Evolutionary conservation across 2,113 vertebrate species (phyloP).

Genomic region (Sander lucioperca): DNA sequence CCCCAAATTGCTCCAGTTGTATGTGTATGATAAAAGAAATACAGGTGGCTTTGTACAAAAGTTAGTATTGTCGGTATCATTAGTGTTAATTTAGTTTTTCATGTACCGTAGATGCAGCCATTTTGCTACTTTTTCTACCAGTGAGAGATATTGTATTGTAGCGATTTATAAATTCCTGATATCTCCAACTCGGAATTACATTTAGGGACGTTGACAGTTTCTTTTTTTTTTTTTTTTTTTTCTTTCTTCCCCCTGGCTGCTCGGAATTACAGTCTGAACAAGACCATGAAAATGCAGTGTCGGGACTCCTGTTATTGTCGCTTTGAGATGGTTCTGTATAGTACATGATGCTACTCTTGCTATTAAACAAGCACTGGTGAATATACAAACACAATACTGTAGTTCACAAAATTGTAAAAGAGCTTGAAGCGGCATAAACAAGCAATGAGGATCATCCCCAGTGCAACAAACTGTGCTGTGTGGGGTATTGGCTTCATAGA

Average conservation of each 20-base stretch:
- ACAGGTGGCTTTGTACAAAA: neutral
- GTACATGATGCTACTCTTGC: neutral
- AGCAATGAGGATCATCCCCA: neutral
- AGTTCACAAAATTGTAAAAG: neutral
- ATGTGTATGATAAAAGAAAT: neutral
- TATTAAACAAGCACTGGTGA: neutral
- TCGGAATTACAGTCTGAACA: neutral
- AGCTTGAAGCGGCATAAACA: neutral
- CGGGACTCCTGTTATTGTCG: slow-evolving; percentile 5
- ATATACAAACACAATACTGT: neutral
- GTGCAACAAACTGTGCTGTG: neutral
- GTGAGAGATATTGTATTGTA: neutral
- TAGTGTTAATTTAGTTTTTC: neutral
- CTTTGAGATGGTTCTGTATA: neutral
- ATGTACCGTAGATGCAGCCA: neutral
- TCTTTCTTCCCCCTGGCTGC: neutral
- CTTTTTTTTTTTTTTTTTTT: neutral
- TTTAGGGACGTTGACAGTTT: neutral
- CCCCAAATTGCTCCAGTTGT: neutral
- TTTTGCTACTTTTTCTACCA: neutral
- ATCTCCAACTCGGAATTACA: neutral
- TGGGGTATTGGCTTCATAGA: neutral
- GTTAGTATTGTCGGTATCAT: neutral
- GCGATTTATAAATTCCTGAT: neutral
- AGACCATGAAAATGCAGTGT: neutral